These are phyloP conservation scores for Oreochromis spilurus DNA, from an alignment of 2,113 vertebrate genomes.

Conservation along the genomic window DNA sequence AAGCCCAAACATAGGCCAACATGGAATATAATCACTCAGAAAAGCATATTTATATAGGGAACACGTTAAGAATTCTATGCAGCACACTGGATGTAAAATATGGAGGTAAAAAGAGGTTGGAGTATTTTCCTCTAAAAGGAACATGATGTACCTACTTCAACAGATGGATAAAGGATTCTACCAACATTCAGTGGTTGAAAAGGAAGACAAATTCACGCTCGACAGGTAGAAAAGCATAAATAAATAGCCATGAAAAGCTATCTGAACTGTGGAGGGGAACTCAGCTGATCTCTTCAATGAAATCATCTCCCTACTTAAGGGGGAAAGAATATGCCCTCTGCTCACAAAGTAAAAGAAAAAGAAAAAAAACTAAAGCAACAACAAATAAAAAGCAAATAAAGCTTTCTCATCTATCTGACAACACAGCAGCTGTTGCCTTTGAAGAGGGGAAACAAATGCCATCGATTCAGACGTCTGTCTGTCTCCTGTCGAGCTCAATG, in stretches of 20 bases:
- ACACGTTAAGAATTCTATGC: background rate
- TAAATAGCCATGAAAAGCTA: background rate
- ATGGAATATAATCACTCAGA: background rate
- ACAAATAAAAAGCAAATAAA: slow-evolving; percentile 10
- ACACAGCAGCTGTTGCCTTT: slow-evolving; percentile 32
- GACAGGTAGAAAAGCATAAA: background rate
- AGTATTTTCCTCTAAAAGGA: background rate
- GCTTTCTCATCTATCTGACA: slow-evolving; percentile 29
- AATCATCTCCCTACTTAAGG: slow-evolving; percentile 9
- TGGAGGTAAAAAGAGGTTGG: background rate
- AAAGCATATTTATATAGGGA: background rate
- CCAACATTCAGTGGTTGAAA: background rate
- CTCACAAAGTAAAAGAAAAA: background rate
- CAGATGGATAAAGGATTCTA: slow-evolving; percentile 3
- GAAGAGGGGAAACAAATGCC: slow-evolving; percentile 34
- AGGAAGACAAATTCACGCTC: background rate
- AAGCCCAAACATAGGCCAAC: background rate
- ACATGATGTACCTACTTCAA: background rate
- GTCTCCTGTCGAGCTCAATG: slow-evolving; percentile 31
- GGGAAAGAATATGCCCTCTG: background rate
- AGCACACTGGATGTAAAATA: background rate
- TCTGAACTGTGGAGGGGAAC: background rate
- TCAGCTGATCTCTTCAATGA: background rate
- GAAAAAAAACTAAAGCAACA: background rate
- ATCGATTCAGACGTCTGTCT: slow-evolving; percentile 42